A percentile compares a stretch with the other conserved stretches of the same genome.
phyloP scores from a whole-genome alignment of 2,888 invertebrate species.

The Drosophila silvestris region DNA sequence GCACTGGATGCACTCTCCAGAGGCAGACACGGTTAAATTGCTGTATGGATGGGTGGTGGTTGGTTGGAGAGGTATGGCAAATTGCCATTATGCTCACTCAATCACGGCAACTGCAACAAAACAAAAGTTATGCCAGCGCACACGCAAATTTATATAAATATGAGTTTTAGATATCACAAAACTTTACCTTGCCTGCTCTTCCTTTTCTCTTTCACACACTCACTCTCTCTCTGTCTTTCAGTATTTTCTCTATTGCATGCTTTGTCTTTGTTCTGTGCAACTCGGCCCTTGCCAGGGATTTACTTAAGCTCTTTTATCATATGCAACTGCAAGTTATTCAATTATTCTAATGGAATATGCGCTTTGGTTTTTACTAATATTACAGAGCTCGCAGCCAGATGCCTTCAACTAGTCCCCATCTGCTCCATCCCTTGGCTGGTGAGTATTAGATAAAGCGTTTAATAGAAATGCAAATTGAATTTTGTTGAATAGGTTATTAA shows the following conservation, averaged over 20 bases:
- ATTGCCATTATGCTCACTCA: slow-evolving; percentile 61
- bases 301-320: slow-evolving; percentile 69
- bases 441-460: slow-evolving; percentile 51
- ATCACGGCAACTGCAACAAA: slow-evolving; percentile 60
- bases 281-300: slow-evolving; percentile 50
- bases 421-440: slow-evolving; percentile 18
- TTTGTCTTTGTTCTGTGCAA: slow-evolving; percentile 9
- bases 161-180: slow-evolving; percentile 58
- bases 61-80: slow-evolving; percentile 29
- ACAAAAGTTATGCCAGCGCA: slow-evolving; percentile 62
- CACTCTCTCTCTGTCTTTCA: not conserved
- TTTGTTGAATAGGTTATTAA: slow-evolving; percentile 10
- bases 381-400: slow-evolving; percentile 19
- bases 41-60: not conserved
- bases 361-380: slow-evolving; percentile 50
- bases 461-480: slow-evolving; percentile 58
- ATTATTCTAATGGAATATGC: slow-evolving; percentile 77
- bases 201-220: not conserved
- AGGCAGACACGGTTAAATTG: slow-evolving; percentile 13
- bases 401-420: slow-evolving; percentile 12
- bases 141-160: slow-evolving; percentile 63
- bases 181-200: slow-evolving; percentile 45
- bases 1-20: slow-evolving; percentile 55
- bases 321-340: slow-evolving; percentile 75
- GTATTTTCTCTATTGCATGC: not conserved